Conservation (phyloP, 2,888 invertebrate species). For the Ormyrus nitidulus region DNA sequence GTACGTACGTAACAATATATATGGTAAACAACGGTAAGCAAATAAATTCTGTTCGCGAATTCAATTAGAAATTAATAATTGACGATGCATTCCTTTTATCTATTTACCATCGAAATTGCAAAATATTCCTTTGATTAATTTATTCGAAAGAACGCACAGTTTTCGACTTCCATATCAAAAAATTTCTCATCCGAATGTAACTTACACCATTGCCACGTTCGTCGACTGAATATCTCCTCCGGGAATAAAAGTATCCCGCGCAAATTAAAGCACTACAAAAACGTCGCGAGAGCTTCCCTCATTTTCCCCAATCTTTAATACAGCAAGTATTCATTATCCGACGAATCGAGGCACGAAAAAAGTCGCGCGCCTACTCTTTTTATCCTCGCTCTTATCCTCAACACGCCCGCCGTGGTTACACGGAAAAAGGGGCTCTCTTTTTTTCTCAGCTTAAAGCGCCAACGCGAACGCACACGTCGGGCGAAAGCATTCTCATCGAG, state of each 20-base stretch:
- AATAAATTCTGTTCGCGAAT: too few relatives aligned
- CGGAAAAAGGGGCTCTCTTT: neutral
- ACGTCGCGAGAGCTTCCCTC: neutral
- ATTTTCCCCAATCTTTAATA: neutral
- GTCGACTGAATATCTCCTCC: too few relatives aligned
- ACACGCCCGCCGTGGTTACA: neutral
- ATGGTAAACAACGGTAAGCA: too few relatives aligned
- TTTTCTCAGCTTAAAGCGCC: neutral
- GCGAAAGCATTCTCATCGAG: neutral
- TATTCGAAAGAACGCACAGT: too few relatives aligned
- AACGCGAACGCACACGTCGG: neutral
- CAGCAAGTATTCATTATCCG: neutral
- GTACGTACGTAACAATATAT: too few relatives aligned
- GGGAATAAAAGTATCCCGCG: neutral
- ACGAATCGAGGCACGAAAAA: constrained; percentile 12
- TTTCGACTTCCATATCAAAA: too few relatives aligned
- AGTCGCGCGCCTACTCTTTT: neutral
- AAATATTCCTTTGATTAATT: too few relatives aligned
- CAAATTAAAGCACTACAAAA: constrained; percentile 14
- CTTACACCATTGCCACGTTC: too few relatives aligned
- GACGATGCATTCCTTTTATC: too few relatives aligned
- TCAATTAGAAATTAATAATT: too few relatives aligned
- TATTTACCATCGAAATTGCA: too few relatives aligned
- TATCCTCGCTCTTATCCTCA: neutral
- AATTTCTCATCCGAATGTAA: too few relatives aligned